These are phyloP conservation scores for Eulemur macaco DNA, from an alignment of 2,113 vertebrate species.

Conservation along the genomic window DNA sequence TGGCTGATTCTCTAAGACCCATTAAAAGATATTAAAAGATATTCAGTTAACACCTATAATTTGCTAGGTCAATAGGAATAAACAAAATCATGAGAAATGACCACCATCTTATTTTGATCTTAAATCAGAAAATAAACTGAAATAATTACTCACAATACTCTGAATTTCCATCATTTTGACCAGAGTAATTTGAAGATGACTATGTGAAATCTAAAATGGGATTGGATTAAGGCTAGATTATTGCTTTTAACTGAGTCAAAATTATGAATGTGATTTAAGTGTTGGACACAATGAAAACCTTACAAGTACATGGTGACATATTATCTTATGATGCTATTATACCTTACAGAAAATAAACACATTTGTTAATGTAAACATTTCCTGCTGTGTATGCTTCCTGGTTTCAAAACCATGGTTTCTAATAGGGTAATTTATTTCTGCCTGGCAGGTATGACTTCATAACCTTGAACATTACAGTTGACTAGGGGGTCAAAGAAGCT, in stretches of 20 bases:
- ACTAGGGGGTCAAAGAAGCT: conserved; percentile 54
- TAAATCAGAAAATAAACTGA: not conserved
- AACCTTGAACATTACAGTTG: conserved; percentile 23
- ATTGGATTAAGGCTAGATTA: not conserved
- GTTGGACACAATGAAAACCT: not conserved
- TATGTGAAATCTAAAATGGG: not conserved
- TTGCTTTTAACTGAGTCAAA: not conserved
- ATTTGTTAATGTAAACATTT: not conserved
- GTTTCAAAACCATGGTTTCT: not conserved
- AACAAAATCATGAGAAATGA: not conserved
- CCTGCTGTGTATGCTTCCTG: not conserved
- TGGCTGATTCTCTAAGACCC: not conserved
- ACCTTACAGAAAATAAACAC: not conserved
- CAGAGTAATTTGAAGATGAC: not conserved
- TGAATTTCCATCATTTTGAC: not conserved
- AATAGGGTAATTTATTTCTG: conserved; percentile 44
- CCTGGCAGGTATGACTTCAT: not conserved
- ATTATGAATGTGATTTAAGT: not conserved
- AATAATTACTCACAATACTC: not conserved
- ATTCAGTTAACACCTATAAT: not conserved
- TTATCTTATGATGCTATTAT: not conserved
- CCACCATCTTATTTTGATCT: not conserved
- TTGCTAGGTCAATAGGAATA: not conserved
- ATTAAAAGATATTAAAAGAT: not conserved
- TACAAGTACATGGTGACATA: not conserved